Conservation (phyloP, 2,113 vertebrate species). For the Lophotis ruficrista region DNA sequence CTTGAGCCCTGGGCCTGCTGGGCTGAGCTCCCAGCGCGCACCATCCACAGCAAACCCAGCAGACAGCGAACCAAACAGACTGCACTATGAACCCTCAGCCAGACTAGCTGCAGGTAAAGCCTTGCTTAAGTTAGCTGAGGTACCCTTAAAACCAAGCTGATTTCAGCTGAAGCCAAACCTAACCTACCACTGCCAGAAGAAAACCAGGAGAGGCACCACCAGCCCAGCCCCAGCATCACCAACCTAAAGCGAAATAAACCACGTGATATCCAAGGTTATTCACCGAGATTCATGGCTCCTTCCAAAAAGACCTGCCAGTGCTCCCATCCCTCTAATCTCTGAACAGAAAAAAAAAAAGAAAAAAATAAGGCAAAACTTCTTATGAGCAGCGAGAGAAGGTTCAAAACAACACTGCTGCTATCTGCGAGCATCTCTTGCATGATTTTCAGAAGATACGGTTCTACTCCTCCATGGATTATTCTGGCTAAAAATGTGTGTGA, state of each 20-base stretch:
- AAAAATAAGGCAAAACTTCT: not conserved
- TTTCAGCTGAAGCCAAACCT: not conserved
- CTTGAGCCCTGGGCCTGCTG: not conserved
- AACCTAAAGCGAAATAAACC: not conserved
- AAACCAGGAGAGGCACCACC: not conserved
- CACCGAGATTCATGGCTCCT: not conserved
- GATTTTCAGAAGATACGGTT: slow-evolving; percentile 36
- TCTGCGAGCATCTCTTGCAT: not conserved
- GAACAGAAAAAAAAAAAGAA: not conserved
- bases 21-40: not conserved
- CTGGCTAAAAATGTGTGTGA: slow-evolving; percentile 70
- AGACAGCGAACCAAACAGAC: not conserved
- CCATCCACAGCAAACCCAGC: not conserved
- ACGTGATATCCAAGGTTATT: not conserved
- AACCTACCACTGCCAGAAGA: not conserved
- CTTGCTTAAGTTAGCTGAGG: not conserved
- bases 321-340: not conserved
- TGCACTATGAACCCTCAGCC: not conserved
- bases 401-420: not conserved
- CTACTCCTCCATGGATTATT: slow-evolving; percentile 52
- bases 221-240: not conserved
- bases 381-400: not conserved
- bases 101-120: not conserved
- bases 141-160: not conserved
- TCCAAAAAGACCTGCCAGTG: not conserved